Conservation (phyloP, 2,113 vertebrate genomes). For the Ptilorrhoa leucosticta region DNA sequence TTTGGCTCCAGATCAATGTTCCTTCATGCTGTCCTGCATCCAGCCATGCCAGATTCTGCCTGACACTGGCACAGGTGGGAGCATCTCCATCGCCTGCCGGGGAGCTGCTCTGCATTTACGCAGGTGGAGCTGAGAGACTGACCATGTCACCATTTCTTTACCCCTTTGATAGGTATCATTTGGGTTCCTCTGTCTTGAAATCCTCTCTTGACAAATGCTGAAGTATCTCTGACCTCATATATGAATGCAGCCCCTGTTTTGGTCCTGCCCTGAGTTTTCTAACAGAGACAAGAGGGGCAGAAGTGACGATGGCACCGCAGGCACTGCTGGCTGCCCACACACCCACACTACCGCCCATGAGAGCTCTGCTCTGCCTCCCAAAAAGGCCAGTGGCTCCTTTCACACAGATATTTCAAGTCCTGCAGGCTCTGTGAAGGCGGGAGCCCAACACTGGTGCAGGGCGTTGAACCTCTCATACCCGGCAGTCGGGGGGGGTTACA, state of each 20-base stretch:
- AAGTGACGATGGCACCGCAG: rapidly evolving
- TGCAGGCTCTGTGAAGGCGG: background rate
- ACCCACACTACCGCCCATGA: rapidly evolving
- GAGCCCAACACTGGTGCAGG: background rate
- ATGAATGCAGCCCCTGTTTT: rapidly evolving
- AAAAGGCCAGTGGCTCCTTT: background rate
- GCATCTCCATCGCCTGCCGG: rapidly evolving
- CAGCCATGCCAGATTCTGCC: background rate
- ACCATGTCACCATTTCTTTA: background rate
- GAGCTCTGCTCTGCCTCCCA: background rate
- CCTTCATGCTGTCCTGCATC: background rate
- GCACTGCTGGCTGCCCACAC: background rate
- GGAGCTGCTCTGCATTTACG: background rate
- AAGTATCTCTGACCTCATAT: background rate
- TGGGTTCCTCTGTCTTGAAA: background rate
- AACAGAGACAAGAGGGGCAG: background rate
- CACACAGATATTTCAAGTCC: background rate
- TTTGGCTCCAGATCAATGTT: background rate
- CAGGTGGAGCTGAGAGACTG: background rate
- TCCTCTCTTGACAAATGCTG: background rate
- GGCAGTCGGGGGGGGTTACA: too few species aligned
- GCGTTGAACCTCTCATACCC: rapidly evolving
- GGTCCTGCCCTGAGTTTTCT: background rate
- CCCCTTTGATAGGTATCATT: background rate
- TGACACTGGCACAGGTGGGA: background rate